A percentile compares a stretch with the other conserved stretches of the same genome.
These are phyloP conservation scores for Antennarius striatus DNA, from an alignment of 2,113 vertebrate species.

Conservation along the genomic window DNA sequence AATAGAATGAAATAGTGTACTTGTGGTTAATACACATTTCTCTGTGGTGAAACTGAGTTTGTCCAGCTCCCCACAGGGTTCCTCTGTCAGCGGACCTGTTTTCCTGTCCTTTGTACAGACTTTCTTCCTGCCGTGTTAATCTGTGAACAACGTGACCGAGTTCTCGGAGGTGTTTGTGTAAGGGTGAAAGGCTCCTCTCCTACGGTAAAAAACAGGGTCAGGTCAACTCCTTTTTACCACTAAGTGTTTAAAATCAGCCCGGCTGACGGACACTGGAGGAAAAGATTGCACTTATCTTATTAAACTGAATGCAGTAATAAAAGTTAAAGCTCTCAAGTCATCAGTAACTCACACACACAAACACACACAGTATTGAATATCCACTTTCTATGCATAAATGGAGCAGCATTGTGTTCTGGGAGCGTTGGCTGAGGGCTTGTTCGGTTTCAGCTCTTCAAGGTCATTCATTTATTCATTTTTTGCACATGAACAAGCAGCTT, in stretches of 20 bases:
- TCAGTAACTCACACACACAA: neutral
- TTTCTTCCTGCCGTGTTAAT: slow-evolving; percentile 16
- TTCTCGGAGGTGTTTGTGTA: slow-evolving; percentile 34
- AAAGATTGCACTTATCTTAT: too few relatives aligned
- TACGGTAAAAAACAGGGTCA: slow-evolving; percentile 17
- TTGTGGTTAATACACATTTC: too few relatives aligned
- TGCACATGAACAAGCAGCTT: too few relatives aligned
- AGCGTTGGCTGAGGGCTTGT: slow-evolving; percentile 6
- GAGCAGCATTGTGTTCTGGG: slow-evolving; percentile 29
- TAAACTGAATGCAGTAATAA: too few relatives aligned
- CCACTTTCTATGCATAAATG: slow-evolving; percentile 2
- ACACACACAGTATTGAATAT: neutral
- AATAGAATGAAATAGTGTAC: too few relatives aligned
- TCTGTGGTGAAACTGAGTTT: too few relatives aligned
- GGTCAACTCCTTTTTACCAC: neutral
- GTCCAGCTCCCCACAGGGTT: too few relatives aligned
- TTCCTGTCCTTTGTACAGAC: slow-evolving; percentile 1
- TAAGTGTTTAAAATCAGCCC: neutral
- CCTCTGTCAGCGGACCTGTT: too few relatives aligned
- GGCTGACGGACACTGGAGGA: neutral
- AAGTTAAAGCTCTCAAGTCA: too few relatives aligned
- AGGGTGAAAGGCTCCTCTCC: slow-evolving; percentile 23
- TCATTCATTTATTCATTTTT: neutral
- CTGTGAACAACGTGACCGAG: neutral
- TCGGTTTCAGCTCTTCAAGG: slow-evolving; percentile 27